Evolutionary conservation across 2,888 invertebrate species (phyloP).

Genomic region (Patella pellucida): DNA sequence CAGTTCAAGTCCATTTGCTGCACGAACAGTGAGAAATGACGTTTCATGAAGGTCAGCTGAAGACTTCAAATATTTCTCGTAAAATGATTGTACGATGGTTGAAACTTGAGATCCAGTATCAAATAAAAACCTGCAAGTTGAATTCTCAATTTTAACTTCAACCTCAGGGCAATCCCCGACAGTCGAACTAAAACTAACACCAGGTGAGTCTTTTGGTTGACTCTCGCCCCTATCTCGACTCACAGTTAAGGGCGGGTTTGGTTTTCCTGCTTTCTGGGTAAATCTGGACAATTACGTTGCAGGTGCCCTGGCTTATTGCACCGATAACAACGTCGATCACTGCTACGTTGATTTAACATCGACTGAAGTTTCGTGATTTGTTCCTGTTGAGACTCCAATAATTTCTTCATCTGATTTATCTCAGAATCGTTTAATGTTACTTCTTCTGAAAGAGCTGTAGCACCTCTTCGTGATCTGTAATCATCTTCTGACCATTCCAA

Average conservation of each 20-base stretch:
- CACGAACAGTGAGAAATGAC: too few species aligned
- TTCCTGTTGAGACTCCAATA: neutral
- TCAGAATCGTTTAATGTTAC: neutral
- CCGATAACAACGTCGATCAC: neutral
- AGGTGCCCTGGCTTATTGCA: neutral
- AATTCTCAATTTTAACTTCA: too few species aligned
- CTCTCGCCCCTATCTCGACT: neutral
- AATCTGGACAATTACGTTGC: neutral
- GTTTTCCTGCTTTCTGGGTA: neutral
- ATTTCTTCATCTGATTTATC: neutral
- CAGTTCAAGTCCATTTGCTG: too few species aligned
- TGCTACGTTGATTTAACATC: neutral
- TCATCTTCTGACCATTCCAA: slow-evolving; percentile 10
- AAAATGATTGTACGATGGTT: too few species aligned
- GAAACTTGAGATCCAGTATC: too few species aligned
- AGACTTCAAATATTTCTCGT: too few species aligned
- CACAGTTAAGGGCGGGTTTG: neutral
- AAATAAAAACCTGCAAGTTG: too few species aligned
- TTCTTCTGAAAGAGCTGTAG: neutral
- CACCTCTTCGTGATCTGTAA: neutral
- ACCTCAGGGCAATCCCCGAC: neutral
- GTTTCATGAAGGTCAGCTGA: too few species aligned
- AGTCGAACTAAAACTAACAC: neutral
- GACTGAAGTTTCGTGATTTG: neutral
- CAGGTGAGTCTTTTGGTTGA: neutral